Percentiles rank a stretch among this genome's conserved stretches.
phyloP scores from a whole-genome alignment of 2,113 vertebrate species.

The Cercocebus atys region DNA sequence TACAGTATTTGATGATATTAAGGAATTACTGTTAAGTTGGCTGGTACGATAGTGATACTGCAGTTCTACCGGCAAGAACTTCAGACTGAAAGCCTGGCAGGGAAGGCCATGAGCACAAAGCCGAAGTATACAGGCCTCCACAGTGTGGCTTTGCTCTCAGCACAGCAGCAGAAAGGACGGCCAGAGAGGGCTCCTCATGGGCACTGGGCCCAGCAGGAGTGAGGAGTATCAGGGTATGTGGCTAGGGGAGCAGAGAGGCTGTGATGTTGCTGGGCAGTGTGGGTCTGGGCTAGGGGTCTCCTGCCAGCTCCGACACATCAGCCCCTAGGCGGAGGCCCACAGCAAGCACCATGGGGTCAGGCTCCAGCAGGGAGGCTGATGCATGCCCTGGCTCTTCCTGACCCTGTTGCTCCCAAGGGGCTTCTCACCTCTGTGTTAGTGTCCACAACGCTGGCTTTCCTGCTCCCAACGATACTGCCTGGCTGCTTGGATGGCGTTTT shows the following conservation, averaged over 20 bases:
- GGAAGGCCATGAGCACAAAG: neutral
- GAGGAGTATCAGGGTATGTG: neutral
- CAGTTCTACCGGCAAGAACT: neutral
- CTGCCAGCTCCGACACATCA: neutral
- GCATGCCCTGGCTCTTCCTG: neutral
- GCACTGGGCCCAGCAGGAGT: neutral
- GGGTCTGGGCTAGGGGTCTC: neutral
- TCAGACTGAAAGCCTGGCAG: neutral
- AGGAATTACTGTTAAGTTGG: neutral
- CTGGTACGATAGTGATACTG: neutral
- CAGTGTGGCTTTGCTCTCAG: neutral
- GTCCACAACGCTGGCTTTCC: slow-evolving; percentile 75
- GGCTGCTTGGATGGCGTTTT: slow-evolving; percentile 89
- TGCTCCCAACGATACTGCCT: slow-evolving; percentile 52
- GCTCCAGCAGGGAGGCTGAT: neutral
- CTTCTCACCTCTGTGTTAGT: slow-evolving; percentile 59
- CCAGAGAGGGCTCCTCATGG: neutral
- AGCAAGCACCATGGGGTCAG: neutral
- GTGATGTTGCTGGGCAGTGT: rapidly evolving
- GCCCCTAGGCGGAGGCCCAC: neutral
- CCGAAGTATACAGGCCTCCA: neutral
- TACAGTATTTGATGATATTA: neutral
- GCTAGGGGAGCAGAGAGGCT: rapidly evolving
- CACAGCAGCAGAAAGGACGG: neutral
- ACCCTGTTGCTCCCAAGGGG: rapidly evolving